Conservation (phyloP, 1,140 invertebrate genomes). For the Drosophila pandora region DNA sequence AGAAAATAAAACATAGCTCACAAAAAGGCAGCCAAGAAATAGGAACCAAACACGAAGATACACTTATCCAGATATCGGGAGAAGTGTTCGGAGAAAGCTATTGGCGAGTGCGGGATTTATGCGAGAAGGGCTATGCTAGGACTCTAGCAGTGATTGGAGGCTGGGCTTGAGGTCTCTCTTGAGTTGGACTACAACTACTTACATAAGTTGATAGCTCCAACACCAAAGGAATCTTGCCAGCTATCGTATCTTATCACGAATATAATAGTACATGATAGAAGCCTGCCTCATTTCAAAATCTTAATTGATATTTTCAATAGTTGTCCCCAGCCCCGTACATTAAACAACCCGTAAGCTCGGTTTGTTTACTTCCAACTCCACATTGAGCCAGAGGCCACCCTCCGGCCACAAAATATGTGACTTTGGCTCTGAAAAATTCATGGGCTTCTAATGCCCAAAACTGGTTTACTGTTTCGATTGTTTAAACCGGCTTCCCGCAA, state of each 20-base stretch:
- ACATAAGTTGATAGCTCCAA: neutral
- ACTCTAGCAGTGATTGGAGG: constrained; percentile 18
- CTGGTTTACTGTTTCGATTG: constrained; percentile 50
- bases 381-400: constrained; percentile 2
- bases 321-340: constrained; percentile 13
- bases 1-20: constrained; percentile 11
- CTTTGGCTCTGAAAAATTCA: constrained; percentile 53
- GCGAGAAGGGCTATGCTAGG: constrained; percentile 29
- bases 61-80: constrained; percentile 42
- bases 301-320: constrained; percentile 34
- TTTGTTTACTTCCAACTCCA: neutral
- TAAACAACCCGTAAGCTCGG: neutral
- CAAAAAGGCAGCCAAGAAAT: constrained; percentile 35
- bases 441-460: constrained; percentile 55
- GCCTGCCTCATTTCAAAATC: neutral
- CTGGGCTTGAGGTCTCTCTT: neutral
- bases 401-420: constrained; percentile 22
- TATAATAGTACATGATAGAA: neutral
- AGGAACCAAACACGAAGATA: constrained; percentile 45
- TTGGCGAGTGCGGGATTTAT: constrained; percentile 42
- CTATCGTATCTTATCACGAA: neutral
- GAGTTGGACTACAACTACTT: constrained; percentile 18
- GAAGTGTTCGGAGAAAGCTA: constrained; percentile 47
- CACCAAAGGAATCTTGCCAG: neutral
- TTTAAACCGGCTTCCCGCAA: constrained; percentile 56